Base-by-base conservation (phyloP, 2,797 vertebrate genomes). In the Schizopygopsis pylzovi region DNA sequence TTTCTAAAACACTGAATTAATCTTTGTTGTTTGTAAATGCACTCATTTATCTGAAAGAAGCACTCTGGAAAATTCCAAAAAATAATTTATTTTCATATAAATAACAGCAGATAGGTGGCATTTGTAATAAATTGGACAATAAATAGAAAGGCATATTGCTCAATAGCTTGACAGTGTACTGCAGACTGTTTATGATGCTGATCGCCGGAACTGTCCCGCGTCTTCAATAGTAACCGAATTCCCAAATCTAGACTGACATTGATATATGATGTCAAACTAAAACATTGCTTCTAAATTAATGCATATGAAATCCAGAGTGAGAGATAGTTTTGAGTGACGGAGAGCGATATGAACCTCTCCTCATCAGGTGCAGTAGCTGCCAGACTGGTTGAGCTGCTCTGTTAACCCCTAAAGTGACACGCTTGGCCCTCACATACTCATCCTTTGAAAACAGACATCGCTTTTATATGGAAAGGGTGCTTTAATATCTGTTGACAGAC, bases 21-120 rank as follows among this genome's bases (percentile, higher is more conserved):
- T 4, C 16, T 37, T 49, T 22, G 12, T 37, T 43, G 78, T 22
- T 28, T 25, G 13, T 11, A 6, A 72, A 37, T 45, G 1, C 39
- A 47, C 12, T 65, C 20, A n/a, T 25, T 33, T 8, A 33, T 4
- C 16, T 12, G 11, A 39, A 43, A 45, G 45, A 16, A 71, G 1
- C 12, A 71, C 49, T 59, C 22, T 56, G 25, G 2, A 65, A 59
- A 54, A 47, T 71, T 52, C 43, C 13, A 16, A 78, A 87, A 89
- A 79, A 81, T 89, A 87, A 41, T 87, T 89, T 87, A 89, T 89
- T 89, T 80, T 56, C 39, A 77, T 83, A 89, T 86, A 87, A 89
- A 89, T 86, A 87, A 56, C 37, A 68, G 82, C 39, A 65, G 45
- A 28, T 72, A 33, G 28, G 39, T 59, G 47, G 25, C 18, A 54